Base-by-base conservation (phyloP, 2,888 invertebrate species). In the Odontomyia ornata region DNA sequence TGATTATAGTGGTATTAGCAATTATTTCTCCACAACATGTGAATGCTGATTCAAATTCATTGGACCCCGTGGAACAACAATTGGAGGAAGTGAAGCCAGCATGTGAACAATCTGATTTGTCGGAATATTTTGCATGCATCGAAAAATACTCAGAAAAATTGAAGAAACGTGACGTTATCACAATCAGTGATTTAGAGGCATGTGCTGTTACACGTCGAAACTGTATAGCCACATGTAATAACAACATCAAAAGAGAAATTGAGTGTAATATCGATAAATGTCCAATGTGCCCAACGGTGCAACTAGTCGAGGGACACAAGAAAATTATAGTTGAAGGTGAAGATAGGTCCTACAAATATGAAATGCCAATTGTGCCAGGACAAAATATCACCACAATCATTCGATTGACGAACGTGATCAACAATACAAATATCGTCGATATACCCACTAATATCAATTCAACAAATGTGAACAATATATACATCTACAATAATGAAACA, bases 401-500 rank as follows among this genome's bases (percentile, higher is more conserved):
- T n/a, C 77, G 77, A 46, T 57, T 80, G 21, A 75, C 77, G 5
- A 80, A 80, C 64, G 43, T 79, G 1, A 71, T 80, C 1, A 80
- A 80, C 46, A 79, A 79, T 47, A 79, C 80, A 25, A 80, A 80
- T 62, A 25, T 79, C 18, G 72, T 79, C 2, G 78, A 79, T 52
- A 76, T 78, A 23, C 80, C 79, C 15, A 80, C 78, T 1, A 79
- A 78, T 72, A 67, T 79, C 9, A 79, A 79, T 69, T 65, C 78
- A n/a, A 77, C 79, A 30, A 75, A 81, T 81, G 73, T 81, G 80
- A 80, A 83, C 28, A 83, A 84, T 52, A 81, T 86, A 0, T 80
- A 83, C 77, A 80, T 86, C 15, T 81, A 84, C 43, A 83, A 83
- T 56, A 86, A 85, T 78, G 80, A 81, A 13, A 76, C 85, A 0